Base-by-base conservation (phyloP, 1,140 invertebrate genomes). In the Nasonia vitripennis region DNA sequence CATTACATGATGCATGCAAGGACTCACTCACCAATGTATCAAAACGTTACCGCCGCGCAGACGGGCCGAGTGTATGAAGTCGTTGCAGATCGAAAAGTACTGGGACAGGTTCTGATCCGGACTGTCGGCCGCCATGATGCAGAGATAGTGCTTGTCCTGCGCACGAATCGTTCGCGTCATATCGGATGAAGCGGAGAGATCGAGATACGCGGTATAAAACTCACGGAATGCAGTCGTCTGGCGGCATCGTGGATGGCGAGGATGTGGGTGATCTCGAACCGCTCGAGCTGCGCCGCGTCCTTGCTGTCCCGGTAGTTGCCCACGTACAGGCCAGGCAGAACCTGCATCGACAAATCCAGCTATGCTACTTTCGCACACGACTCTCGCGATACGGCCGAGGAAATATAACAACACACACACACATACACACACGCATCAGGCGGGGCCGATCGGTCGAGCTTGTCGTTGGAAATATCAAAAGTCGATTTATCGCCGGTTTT, bases 231-330 rank as follows among this genome's bases (percentile, higher is more conserved):
- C 85, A 98, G 93, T 93, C 96, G 95, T 87, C 97, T 95, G 17
- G 98, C 98, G 86, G 97, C 97, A 93, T 99, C 98, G 94, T 99
- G 98, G 91, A 99, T 98, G 84, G 98, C 97, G 78, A 99, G 94
- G 87, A 99, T 99, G 92, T 99, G 98, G 23, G 98, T 98, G 86
- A 99, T 99, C 89, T 97, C 96, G 94, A 97, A 97, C 87, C 96
- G 96, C 88, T 97, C 96, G 88, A 99, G 94, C 92, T 99, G 98
- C 88, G 96, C 95, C 17, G 95, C 91, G 93, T 99, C 98, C 93
- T 98, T 99, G 23, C 98, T 98, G 94, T 99, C 98, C 89, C 98
- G 94, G 92, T 97, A 97, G 92, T 97, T 98, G 80, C 97, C 97
- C 85, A 98, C 95, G 91, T 97, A 98, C 23, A 98, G 95, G 85